Evolutionary conservation across 2,113 vertebrate genomes (phyloP).

Genomic region (Heterochromis multidens): DNA sequence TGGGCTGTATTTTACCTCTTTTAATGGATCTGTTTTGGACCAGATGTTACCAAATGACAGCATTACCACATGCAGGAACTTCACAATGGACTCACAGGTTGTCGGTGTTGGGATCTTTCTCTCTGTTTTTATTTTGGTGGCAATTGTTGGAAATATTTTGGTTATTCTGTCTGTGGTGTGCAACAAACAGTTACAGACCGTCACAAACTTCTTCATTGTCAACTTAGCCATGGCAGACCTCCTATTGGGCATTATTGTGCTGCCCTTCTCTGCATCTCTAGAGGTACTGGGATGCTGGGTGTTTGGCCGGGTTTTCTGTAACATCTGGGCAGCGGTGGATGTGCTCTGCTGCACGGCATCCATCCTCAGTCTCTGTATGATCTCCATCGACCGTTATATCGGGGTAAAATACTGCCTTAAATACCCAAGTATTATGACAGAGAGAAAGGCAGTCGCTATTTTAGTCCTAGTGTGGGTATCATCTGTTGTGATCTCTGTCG

Average conservation of each 20-base stretch:
- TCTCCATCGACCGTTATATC: slow-evolving; percentile 96
- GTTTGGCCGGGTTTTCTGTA: slow-evolving; percentile 95
- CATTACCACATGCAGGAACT: slow-evolving; percentile 71
- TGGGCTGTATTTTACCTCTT: slow-evolving; percentile 73
- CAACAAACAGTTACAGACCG: slow-evolving; percentile 93
- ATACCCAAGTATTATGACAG: slow-evolving; percentile 96
- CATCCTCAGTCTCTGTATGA: slow-evolving; percentile 97
- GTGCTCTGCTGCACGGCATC: slow-evolving; percentile 98
- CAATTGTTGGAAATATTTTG: slow-evolving; percentile 94
- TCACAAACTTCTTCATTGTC: slow-evolving; percentile 98
- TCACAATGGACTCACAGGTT: slow-evolving; percentile 80
- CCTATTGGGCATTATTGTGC: slow-evolving; percentile 87
- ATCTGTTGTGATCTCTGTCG: slow-evolving; percentile 92
- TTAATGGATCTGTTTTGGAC: slow-evolving; percentile 55
- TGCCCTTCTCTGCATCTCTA: slow-evolving; percentile 94
- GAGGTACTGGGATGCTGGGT: slow-evolving; percentile 95
- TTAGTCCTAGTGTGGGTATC: slow-evolving; percentile 89
- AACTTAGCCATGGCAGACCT: slow-evolving; percentile 96
- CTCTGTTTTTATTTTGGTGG: slow-evolving; percentile 87
- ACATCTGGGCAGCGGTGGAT: slow-evolving; percentile 98
- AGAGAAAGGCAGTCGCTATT: slow-evolving; percentile 87
- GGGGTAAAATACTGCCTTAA: slow-evolving; percentile 95
- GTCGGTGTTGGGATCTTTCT: slow-evolving; percentile 87
- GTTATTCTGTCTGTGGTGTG: slow-evolving; percentile 95
- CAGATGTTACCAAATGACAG: slow-evolving; percentile 62